A percentile compares a stretch with the other conserved stretches of the same genome.
Evolutionary conservation across 1,140 invertebrate genomes (phyloP).

Genomic region (Zaprionus camerounensis): DNA sequence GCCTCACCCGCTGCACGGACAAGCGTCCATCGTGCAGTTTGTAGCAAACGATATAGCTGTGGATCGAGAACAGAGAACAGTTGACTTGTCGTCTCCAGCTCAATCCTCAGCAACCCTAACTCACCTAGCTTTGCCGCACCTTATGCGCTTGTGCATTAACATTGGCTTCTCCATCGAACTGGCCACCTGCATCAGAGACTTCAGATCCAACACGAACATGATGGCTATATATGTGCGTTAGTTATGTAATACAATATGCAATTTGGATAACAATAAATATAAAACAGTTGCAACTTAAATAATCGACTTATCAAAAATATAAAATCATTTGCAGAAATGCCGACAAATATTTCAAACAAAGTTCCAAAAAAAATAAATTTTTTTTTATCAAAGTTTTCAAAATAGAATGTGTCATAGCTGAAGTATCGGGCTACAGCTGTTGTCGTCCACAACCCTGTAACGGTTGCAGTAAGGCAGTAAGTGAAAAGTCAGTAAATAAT

Average conservation of each 20-base stretch:
- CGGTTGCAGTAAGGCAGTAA: too few species aligned
- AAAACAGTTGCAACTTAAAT: neutral
- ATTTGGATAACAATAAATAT: slow-evolving; percentile 7
- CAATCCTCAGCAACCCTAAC: neutral
- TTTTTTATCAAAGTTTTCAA: neutral
- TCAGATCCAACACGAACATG: slow-evolving; percentile 51
- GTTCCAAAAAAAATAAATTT: neutral
- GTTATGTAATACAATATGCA: neutral
- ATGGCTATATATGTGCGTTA: neutral
- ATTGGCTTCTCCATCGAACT: slow-evolving; percentile 10
- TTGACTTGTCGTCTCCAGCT: neutral
- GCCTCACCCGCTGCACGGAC: slow-evolving; percentile 23
- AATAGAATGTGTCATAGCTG: neutral
- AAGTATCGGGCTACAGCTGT: too few species aligned
- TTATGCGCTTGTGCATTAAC: slow-evolving; percentile 20
- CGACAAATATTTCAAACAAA: neutral
- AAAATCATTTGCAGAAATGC: slow-evolving; percentile 2
- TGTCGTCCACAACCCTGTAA: too few species aligned
- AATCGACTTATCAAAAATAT: neutral
- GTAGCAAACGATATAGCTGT: slow-evolving; percentile 50
- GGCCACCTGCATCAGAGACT: slow-evolving; percentile 40
- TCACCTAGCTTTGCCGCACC: slow-evolving; percentile 40
- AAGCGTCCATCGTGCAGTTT: slow-evolving; percentile 29
- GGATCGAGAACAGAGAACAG: neutral
- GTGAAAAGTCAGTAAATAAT: too few species aligned